Conservation (phyloP, 1,140 invertebrate species). For the Onthophagus taurus region DNA sequence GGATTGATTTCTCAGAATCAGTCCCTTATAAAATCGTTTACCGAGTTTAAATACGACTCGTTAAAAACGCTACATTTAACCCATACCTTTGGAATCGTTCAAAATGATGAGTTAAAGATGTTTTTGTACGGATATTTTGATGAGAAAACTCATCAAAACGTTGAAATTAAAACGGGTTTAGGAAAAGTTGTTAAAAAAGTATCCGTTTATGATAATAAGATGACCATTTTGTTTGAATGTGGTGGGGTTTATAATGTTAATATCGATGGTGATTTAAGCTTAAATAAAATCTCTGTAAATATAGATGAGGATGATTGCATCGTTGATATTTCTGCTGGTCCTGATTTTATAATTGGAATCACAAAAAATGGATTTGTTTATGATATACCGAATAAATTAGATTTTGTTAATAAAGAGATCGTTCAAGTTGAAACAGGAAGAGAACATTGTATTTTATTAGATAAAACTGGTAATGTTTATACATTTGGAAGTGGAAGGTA, state of each 20-base stretch:
- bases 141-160: background rate
- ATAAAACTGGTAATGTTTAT: slow-evolving; percentile 61
- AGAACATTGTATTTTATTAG: slow-evolving; percentile 68
- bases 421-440: slow-evolving; percentile 62
- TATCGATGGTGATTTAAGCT: slow-evolving; percentile 11
- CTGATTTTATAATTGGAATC: slow-evolving; percentile 40
- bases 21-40: background rate
- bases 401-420: slow-evolving; percentile 45
- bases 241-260: slow-evolving; percentile 14
- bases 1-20: slow-evolving; percentile 21
- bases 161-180: background rate
- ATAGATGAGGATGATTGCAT: slow-evolving; percentile 23
- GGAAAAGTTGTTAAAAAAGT: slow-evolving; percentile 16
- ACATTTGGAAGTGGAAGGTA: slow-evolving; percentile 76
- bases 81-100: slow-evolving; percentile 3
- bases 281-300: slow-evolving; percentile 11
- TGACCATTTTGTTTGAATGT: slow-evolving; percentile 13
- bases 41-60: background rate
- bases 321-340: slow-evolving; percentile 37
- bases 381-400: slow-evolving; percentile 47
- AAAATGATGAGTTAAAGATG: background rate
- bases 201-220: slow-evolving; percentile 17
- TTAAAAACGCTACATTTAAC: background rate
- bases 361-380: slow-evolving; percentile 46
- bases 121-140: background rate